Conservation (phyloP, 2,888 invertebrate species). For the Cataglyphis rosenhaueri region DNA sequence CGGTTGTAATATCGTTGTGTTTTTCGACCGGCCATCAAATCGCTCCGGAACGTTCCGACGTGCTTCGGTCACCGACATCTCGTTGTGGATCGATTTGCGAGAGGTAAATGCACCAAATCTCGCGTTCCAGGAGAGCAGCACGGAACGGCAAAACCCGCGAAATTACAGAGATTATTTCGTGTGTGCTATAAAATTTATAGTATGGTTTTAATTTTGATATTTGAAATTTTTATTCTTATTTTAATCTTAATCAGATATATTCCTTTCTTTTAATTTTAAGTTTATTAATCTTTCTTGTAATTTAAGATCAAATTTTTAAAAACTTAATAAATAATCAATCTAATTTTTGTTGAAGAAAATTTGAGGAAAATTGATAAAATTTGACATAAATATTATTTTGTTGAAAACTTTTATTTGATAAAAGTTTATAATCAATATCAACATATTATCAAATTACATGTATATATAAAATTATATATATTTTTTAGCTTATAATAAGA, state of each 20-base stretch:
- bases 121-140: slow-evolving; percentile 12
- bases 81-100: slow-evolving; percentile 66
- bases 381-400: slow-evolving; percentile 9
- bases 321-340: neutral
- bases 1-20: slow-evolving; percentile 71
- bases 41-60: slow-evolving; percentile 42
- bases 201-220: neutral
- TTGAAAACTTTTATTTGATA: slow-evolving; percentile 23
- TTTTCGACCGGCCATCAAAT: slow-evolving; percentile 62
- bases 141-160: neutral
- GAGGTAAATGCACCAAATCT: slow-evolving; percentile 48
- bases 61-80: slow-evolving; percentile 67
- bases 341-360: neutral
- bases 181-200: neutral
- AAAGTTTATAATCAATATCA: neutral
- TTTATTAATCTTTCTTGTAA: neutral
- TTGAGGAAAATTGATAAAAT: slow-evolving; percentile 22
- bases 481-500: slow-evolving; percentile 9
- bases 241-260: neutral
- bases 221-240: no score
- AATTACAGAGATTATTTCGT: neutral
- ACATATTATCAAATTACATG: slow-evolving; percentile 14
- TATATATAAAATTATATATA: slow-evolving; percentile 15
- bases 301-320: neutral
- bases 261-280: slow-evolving; percentile 18